phyloP scores from a whole-genome alignment of 2,113 vertebrate species.

The Oreotrochilus melanogaster region DNA sequence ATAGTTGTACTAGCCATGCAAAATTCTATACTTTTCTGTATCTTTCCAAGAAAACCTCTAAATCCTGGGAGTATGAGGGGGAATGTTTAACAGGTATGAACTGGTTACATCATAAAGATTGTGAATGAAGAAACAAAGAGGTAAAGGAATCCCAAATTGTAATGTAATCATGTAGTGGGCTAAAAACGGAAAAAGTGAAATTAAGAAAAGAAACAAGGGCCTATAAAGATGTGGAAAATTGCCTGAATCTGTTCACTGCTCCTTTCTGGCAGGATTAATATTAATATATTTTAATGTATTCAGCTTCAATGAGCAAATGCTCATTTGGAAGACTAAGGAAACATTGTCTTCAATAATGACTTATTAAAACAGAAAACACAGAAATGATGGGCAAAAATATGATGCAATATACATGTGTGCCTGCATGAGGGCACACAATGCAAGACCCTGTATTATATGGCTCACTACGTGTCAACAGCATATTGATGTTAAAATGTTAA shows the following conservation, averaged over 20 bases:
- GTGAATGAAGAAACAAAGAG: not conserved
- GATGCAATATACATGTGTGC: not conserved
- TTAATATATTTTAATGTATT: not conserved
- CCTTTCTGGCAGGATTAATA: conserved; percentile 2
- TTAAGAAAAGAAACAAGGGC: not conserved
- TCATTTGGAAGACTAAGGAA: not conserved
- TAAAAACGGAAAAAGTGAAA: not conserved
- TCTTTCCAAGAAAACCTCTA: not conserved
- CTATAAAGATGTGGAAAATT: not conserved
- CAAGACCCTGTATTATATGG: not conserved
- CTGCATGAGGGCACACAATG: not conserved
- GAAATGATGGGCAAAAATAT: not conserved
- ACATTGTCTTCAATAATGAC: not conserved
- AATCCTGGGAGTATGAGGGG: not conserved
- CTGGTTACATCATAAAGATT: not conserved
- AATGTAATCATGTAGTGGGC: not conserved
- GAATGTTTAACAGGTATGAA: not conserved
- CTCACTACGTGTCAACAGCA: not conserved
- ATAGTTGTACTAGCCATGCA: not conserved
- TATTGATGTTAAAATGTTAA: not conserved
- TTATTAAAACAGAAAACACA: not conserved
- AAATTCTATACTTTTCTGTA: not conserved
- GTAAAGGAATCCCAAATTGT: not conserved
- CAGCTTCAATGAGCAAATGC: not conserved
- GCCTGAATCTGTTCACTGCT: not conserved